A percentile compares a stretch with the other conserved stretches of the same genome.
These are phyloP conservation scores for Entelurus aequoreus DNA, from an alignment of 2,113 vertebrate species.

Conservation along the genomic window DNA sequence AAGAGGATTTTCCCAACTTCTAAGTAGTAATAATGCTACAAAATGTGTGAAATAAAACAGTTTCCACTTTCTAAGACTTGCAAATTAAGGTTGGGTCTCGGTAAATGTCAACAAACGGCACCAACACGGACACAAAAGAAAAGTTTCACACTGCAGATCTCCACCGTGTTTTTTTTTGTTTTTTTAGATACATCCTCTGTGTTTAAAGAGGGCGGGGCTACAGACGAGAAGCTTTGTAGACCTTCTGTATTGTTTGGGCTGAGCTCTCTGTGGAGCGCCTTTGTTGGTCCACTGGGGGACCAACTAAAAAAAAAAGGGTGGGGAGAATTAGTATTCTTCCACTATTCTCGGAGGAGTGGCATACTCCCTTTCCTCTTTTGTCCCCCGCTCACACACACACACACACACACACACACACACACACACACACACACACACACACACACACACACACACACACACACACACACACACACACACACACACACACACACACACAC, in stretches of 20 bases:
- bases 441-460: constrained; percentile 36
- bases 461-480: constrained; percentile 36
- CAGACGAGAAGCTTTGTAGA: constrained; percentile 46
- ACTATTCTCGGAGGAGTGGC: constrained; percentile 59
- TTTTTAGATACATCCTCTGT: constrained; percentile 23
- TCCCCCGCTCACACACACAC: constrained; percentile 38
- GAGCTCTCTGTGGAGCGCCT: constrained; percentile 60
- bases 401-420: constrained; percentile 36
- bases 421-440: constrained; percentile 36
- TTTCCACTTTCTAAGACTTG: too few species aligned
- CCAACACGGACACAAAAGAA: constrained; percentile 37
- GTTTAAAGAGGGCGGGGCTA: constrained; percentile 51
- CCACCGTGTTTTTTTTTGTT: constrained; percentile 15
- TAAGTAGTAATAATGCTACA: too few species aligned
- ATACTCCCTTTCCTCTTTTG: constrained; percentile 58
- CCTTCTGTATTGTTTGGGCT: constrained; percentile 62
- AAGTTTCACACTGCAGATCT: constrained; percentile 33
- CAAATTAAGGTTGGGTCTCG: too few species aligned
- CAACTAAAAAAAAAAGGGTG: constrained; percentile 34
- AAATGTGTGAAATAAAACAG: too few species aligned
- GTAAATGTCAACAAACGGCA: not conserved
- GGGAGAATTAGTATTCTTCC: constrained; percentile 75
- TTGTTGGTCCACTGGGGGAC: constrained; percentile 58
- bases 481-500: constrained; percentile 35
- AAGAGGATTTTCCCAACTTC: too few species aligned